These are phyloP conservation scores for Madoqua kirkii DNA, from an alignment of 2,113 vertebrate species.

Conservation along the genomic window DNA sequence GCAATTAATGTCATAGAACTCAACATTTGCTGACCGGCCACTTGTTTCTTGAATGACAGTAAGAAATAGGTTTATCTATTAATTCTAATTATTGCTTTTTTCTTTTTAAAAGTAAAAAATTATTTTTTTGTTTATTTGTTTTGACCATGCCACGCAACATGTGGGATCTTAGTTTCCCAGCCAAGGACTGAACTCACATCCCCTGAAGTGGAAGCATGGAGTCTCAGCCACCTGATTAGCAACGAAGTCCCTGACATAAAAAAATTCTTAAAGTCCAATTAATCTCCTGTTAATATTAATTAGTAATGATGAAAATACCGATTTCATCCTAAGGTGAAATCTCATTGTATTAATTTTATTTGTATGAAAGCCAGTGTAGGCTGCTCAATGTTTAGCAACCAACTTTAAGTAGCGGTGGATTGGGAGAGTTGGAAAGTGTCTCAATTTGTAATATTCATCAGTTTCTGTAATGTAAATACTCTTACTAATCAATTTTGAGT, in stretches of 20 bases:
- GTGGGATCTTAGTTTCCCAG: background rate
- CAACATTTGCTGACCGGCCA: background rate
- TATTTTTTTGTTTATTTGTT: background rate
- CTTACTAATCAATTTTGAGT: background rate
- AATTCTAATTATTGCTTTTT: background rate
- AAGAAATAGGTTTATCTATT: background rate
- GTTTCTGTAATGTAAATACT: background rate
- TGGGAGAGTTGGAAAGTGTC: background rate
- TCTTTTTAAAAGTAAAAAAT: background rate
- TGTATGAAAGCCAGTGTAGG: background rate
- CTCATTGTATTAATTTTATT: background rate
- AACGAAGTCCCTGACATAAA: background rate
- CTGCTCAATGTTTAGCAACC: background rate
- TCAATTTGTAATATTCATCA: background rate
- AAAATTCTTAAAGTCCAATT: background rate
- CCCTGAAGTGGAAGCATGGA: background rate
- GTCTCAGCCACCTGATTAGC: background rate
- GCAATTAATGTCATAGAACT: too few species aligned
- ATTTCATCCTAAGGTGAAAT: background rate
- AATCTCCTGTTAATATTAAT: background rate
- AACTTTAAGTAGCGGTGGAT: background rate
- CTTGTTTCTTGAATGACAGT: background rate
- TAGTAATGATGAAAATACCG: background rate
- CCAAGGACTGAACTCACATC: background rate
- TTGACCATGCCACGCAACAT: accelerated